A percentile compares a stretch with the other conserved stretches of the same genome.
Evolutionary conservation across 2,797 vertebrate genomes (phyloP).

Genomic region (Thunnus albacares): DNA sequence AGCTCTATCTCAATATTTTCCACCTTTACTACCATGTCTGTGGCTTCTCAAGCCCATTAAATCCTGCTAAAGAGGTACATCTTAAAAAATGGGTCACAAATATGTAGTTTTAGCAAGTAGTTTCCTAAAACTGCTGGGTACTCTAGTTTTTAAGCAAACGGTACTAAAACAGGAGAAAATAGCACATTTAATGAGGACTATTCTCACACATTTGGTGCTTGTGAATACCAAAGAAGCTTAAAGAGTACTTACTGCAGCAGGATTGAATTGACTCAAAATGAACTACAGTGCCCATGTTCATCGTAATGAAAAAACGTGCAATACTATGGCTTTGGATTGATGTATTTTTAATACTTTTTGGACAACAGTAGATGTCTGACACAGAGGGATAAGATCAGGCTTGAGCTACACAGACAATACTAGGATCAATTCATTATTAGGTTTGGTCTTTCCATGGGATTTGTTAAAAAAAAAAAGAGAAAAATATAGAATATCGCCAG

Average conservation of each 20-base stretch:
- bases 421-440: not conserved
- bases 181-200: not conserved
- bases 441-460: constrained; percentile 4
- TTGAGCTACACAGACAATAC: not conserved
- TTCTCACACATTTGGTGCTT: constrained; percentile 15
- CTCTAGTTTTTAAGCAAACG: not conserved
- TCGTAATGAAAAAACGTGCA: not conserved
- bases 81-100: not conserved
- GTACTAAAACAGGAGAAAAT: not conserved
- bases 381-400: constrained; percentile 3
- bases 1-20: not conserved
- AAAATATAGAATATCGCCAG: not conserved
- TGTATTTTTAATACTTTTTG: not conserved
- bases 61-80: not conserved
- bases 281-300: not conserved
- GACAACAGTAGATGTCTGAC: constrained; percentile 5
- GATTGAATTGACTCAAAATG: not conserved
- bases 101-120: not conserved
- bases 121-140: not conserved
- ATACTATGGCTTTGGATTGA: not conserved
- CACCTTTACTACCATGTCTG: not conserved
- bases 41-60: not conserved
- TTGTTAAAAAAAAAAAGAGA: not conserved
- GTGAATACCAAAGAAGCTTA: too few relatives aligned
- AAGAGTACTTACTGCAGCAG: not conserved